Evolutionary conservation across 2,113 vertebrate genomes (phyloP), one percentile per base, ranked within the genome.

Genomic region (Tylochromis polylepis): DNA sequence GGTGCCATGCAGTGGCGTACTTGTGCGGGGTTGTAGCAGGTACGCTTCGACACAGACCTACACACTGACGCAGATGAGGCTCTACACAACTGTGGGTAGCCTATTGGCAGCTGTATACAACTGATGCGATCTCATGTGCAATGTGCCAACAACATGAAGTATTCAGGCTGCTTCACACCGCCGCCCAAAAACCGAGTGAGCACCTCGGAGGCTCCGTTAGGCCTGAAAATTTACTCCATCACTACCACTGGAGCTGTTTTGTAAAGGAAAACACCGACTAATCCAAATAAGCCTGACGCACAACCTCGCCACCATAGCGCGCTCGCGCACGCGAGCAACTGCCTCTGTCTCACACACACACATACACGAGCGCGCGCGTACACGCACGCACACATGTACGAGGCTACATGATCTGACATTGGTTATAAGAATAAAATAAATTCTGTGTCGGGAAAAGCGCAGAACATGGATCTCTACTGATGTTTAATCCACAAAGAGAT

Each of bases 241-340:
- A 79, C 89, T 80, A 81, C 87, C 85, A 67, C 81, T 82, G 87
- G 87, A 86, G 90, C 81, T 93, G 90, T 87, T 91, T 93, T 80
- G 46, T 79, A 85, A 88, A 91, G 86, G 90, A 88, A 90, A 90
- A 91, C 88, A 91, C 92, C 51, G 84, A 87, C 82, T 86, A 91
- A 93, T 94, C 91, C 91, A 92, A 94, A 93, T 89, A 91, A 91
- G 75, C 89, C 82, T 86, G 88, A 91, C 92, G 91, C 93, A 88
- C 93, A 88, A 88, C 83, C 92, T 86, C 91, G 51, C 90, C 88
- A 92, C 51, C 85, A 83, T 92, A 88, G 88, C 89, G 86, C 93
- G 81, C 58, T 15, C 87, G 59, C 79, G 83, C 90, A 90, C 85
- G 88, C 90, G 85, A 80, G 29, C 38, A 79, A 81, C 86, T 82